These are phyloP conservation scores for Clanis bilineata DNA, from an alignment of 2,888 invertebrate species.

Conservation along the genomic window DNA sequence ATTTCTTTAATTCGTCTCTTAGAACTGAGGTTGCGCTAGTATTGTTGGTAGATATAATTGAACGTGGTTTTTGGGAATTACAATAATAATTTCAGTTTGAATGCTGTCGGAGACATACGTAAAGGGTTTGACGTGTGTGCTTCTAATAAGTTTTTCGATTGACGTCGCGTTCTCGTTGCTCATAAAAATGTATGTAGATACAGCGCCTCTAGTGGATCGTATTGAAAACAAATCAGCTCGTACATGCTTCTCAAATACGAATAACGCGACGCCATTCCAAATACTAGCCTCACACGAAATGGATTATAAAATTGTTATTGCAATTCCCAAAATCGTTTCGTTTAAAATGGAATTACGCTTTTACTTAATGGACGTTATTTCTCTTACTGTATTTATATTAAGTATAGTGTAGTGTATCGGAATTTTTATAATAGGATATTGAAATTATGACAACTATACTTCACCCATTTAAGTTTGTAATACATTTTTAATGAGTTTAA, in stretches of 20 bases:
- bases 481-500: slow-evolving; percentile 31
- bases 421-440: slow-evolving; percentile 66
- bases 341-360: slow-evolving; percentile 76
- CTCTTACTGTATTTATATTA: slow-evolving; percentile 80
- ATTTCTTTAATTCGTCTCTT: slow-evolving; percentile 43
- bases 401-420: slow-evolving; percentile 74
- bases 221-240: no score
- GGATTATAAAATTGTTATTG: slow-evolving; percentile 30
- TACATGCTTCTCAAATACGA: no score
- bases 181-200: no score
- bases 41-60: slow-evolving; percentile 38
- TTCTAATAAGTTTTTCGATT: no score
- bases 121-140: slow-evolving; percentile 29
- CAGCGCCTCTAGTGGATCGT: no score
- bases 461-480: slow-evolving; percentile 48
- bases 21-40: slow-evolving; percentile 59
- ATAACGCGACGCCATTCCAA: no score
- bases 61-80: slow-evolving; percentile 11
- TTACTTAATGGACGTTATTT: slow-evolving; percentile 76
- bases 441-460: slow-evolving; percentile 76
- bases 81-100: neutral
- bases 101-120: neutral
- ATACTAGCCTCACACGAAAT: no score
- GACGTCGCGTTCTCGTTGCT: no score
- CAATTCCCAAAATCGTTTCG: slow-evolving; percentile 50